phyloP scores from a whole-genome alignment of 2,888 invertebrate species.

The Argyresthia goedartella region DNA sequence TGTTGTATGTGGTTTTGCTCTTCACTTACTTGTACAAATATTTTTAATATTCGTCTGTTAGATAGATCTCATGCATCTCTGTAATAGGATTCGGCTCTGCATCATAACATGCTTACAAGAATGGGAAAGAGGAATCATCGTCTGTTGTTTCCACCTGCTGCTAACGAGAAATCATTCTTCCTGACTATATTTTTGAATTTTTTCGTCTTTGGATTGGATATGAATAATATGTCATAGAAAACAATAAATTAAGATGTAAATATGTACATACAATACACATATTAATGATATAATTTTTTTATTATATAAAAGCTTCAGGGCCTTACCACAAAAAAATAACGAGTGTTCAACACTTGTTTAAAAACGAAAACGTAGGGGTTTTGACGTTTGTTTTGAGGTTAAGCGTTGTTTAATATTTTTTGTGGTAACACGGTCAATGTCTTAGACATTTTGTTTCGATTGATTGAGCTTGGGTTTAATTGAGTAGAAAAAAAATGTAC shows the following conservation, averaged over 20 bases:
- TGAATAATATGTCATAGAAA: conserved; percentile 4
- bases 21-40: no score
- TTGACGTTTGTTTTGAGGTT: no score
- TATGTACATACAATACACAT: conserved; percentile 66
- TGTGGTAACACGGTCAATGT: no score
- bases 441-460: conserved; percentile 2
- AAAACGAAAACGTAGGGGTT: no score
- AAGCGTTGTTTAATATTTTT: no score
- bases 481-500: not conserved
- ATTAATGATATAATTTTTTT: conserved; percentile 54
- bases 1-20: not conserved
- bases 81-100: no score
- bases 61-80: conserved; percentile 18
- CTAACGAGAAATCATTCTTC: no score
- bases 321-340: no score
- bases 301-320: conserved; percentile 32
- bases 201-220: not conserved
- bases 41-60: conserved; percentile 37
- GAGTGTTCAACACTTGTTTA: no score
- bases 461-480: not conserved
- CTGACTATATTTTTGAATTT: conserved; percentile 28
- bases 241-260: conserved; percentile 53
- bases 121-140: no score
- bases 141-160: no score
- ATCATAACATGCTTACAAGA: no score